Percentiles rank a stretch among this genome's conserved stretches.
phyloP scores from a whole-genome alignment of 2,888 invertebrate genomes.

The Synergus laeviventris region DNA sequence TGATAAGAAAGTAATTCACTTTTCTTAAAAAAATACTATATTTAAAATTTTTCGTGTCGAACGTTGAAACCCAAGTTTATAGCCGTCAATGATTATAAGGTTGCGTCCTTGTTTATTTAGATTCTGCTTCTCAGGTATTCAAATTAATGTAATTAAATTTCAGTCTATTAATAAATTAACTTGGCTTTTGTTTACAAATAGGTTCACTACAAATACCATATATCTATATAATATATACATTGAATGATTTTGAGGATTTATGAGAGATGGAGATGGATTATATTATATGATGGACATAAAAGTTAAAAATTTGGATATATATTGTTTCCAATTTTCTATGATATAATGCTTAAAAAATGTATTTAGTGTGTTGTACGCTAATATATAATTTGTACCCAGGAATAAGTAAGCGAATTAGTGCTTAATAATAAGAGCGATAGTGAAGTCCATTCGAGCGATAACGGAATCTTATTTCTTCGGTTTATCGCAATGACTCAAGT shows the following conservation, averaged over 20 bases:
- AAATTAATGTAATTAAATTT: conserved; percentile 7
- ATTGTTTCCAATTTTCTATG: background rate
- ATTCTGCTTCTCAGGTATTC: background rate
- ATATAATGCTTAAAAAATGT: background rate
- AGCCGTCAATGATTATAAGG: background rate
- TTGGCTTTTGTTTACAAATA: background rate
- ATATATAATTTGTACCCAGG: conserved; percentile 55
- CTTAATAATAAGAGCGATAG: conserved; percentile 68
- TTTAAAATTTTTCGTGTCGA: background rate
- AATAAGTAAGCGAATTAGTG: conserved; percentile 70
- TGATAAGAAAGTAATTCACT: too few species aligned
- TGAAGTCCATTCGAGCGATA: conserved; percentile 67
- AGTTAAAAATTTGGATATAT: too few species aligned
- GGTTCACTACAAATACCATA: too few species aligned
- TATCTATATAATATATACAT: too few species aligned
- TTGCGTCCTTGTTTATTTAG: background rate
- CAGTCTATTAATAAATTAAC: background rate
- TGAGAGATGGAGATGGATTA: too few species aligned
- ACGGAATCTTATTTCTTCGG: conserved; percentile 61
- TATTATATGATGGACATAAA: too few species aligned
- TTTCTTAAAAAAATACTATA: too few species aligned
- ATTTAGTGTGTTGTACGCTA: conserved; percentile 45
- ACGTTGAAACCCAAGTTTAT: background rate
- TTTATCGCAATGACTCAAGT: conserved; percentile 54
- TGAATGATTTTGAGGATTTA: too few species aligned